A percentile compares a stretch with the other conserved stretches of the same genome.
Evolutionary conservation across 2,888 invertebrate species (phyloP).

Genomic region (Nezara viridula): DNA sequence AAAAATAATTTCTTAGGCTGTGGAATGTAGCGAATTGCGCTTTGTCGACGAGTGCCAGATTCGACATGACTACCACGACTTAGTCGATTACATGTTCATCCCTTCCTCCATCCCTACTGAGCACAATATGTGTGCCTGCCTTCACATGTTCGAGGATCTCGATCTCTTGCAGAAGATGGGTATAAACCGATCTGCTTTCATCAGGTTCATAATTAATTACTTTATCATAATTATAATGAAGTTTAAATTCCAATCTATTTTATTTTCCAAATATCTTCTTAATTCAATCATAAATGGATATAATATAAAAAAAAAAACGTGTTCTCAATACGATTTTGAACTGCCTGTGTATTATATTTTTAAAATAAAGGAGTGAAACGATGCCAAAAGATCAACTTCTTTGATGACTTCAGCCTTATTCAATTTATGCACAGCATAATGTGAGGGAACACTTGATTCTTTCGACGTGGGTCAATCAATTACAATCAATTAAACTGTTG

Average conservation of each 20-base stretch:
- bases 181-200: not conserved
- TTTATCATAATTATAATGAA: not conserved
- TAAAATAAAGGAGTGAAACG: too few species aligned
- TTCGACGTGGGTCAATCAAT: too few species aligned
- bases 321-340: too few species aligned
- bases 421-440: too few species aligned
- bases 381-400: too few species aligned
- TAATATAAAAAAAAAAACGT: not conserved
- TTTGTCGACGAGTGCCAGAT: not conserved
- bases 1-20: not conserved
- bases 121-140: constrained; percentile 75
- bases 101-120: constrained; percentile 64
- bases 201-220: not conserved
- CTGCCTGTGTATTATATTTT: too few species aligned
- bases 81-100: not conserved
- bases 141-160: constrained; percentile 79
- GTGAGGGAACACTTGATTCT: too few species aligned
- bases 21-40: not conserved
- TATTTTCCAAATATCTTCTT: not conserved
- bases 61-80: not conserved
- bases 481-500: too few species aligned
- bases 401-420: too few species aligned
- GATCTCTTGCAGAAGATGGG: not conserved
- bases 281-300: not conserved
- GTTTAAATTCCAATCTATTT: too few species aligned